Conservation (phyloP, 2,888 invertebrate genomes). For the Melinaea menophilus region DNA sequence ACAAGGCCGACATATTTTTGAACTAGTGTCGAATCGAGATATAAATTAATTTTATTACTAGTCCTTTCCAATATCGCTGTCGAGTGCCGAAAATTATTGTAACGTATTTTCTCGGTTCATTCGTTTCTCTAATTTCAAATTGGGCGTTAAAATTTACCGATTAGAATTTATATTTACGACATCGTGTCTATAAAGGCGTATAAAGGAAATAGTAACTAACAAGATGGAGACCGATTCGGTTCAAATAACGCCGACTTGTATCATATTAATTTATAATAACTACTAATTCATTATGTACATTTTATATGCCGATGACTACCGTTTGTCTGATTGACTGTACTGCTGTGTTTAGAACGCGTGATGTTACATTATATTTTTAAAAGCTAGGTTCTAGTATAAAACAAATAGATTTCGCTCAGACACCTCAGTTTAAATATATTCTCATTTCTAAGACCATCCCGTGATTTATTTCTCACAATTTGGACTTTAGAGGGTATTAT, state of each 20-base stretch:
- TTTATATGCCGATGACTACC: constrained; percentile 29
- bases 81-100: constrained; percentile 47
- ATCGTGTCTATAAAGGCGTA: constrained; percentile 56
- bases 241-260: constrained; percentile 38
- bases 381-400: constrained; percentile 53
- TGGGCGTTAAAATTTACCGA: constrained; percentile 71
- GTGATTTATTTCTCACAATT: constrained; percentile 29
- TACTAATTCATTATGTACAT: constrained; percentile 29
- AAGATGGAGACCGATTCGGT: constrained; percentile 47
- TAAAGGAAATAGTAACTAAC: constrained; percentile 64
- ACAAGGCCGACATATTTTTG: constrained; percentile 66
- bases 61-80: constrained; percentile 64
- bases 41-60: constrained; percentile 77
- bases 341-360: not conserved
- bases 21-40: constrained; percentile 74
- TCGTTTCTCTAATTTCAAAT: constrained; percentile 70
- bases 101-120: constrained; percentile 56
- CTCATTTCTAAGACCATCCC: constrained; percentile 59
- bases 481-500: constrained; percentile 35
- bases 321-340: constrained; percentile 17
- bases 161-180: constrained; percentile 71
- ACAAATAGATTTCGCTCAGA: constrained; percentile 73
- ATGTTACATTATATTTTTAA: constrained; percentile 9
- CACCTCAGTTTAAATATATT: constrained; percentile 67
- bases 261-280: constrained; percentile 28